phyloP scores from a whole-genome alignment of 2,113 vertebrate genomes.

The Felis chaus region DNA sequence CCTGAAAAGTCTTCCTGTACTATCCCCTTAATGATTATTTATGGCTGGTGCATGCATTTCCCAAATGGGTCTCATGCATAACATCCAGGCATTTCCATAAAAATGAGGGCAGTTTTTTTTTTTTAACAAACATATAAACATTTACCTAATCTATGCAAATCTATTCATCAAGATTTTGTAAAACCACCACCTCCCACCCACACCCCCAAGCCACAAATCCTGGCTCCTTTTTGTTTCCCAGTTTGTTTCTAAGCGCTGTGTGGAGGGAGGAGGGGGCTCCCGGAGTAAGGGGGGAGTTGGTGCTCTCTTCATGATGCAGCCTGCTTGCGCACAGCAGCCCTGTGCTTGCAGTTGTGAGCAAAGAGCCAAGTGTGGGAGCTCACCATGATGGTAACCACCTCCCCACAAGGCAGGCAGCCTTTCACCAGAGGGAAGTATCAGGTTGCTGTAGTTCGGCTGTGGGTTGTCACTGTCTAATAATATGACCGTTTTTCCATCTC shows the following conservation, averaged over 20 bases:
- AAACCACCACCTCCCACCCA: background rate
- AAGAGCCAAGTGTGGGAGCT: slow-evolving; percentile 68
- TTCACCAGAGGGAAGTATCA: slow-evolving; percentile 60
- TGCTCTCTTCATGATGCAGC: background rate
- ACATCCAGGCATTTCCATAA: slow-evolving; percentile 45
- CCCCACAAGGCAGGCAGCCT: slow-evolving; percentile 71
- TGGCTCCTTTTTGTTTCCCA: slow-evolving; percentile 41
- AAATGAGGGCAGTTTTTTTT: slow-evolving; percentile 24
- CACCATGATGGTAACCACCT: slow-evolving; percentile 59
- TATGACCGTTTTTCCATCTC: slow-evolving; percentile 84
- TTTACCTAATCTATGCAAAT: slow-evolving; percentile 70
- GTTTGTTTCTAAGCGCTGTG: slow-evolving; percentile 28
- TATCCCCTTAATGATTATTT: slow-evolving; percentile 37
- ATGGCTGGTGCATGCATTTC: slow-evolving; percentile 5
- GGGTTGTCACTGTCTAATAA: slow-evolving; percentile 84
- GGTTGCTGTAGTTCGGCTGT: slow-evolving; percentile 76
- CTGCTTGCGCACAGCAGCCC: background rate
- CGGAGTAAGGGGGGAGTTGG: slow-evolving; percentile 16
- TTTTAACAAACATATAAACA: slow-evolving; percentile 19
- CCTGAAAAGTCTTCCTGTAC: background rate
- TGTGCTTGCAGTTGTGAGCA: slow-evolving; percentile 54
- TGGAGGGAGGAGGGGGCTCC: slow-evolving; percentile 53
- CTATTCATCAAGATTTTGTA: slow-evolving; percentile 52
- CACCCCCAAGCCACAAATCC: background rate
- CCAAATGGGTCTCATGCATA: background rate